phyloP scores from a whole-genome alignment of 2,797 vertebrate genomes.

The Sarcoramphus papa region DNA sequence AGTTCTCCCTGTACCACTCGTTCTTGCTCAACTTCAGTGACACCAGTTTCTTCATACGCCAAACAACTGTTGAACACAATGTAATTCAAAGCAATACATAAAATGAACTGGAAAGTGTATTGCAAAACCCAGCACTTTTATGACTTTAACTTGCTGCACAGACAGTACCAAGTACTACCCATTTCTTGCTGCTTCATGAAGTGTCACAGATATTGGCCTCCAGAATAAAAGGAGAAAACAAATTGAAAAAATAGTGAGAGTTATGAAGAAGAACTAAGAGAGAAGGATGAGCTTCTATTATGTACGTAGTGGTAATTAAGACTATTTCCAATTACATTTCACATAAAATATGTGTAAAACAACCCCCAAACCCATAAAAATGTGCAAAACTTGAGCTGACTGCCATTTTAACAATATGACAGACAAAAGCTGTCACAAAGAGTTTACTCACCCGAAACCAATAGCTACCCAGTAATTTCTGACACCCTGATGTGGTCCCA shows the following conservation, averaged over 20 bases:
- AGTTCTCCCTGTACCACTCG: neutral
- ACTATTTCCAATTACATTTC: neutral
- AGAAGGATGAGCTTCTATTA: neutral
- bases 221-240: neutral
- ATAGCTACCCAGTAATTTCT: slow-evolving; percentile 95
- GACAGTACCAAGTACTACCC: neutral
- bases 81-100: neutral
- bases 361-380: neutral
- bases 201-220: neutral
- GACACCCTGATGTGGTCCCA: slow-evolving; percentile 88
- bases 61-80: neutral
- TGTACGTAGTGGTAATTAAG: neutral
- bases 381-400: neutral
- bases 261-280: neutral
- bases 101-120: neutral
- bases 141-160: neutral
- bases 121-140: neutral
- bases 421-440: neutral
- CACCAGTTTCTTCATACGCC: neutral
- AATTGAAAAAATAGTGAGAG: neutral
- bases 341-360: neutral
- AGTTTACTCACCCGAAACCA: slow-evolving; percentile 87
- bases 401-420: neutral
- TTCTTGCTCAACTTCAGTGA: neutral
- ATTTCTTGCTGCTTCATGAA: neutral